Conservation (phyloP, 2,797 vertebrate genomes). For the Periparus ater region DNA sequence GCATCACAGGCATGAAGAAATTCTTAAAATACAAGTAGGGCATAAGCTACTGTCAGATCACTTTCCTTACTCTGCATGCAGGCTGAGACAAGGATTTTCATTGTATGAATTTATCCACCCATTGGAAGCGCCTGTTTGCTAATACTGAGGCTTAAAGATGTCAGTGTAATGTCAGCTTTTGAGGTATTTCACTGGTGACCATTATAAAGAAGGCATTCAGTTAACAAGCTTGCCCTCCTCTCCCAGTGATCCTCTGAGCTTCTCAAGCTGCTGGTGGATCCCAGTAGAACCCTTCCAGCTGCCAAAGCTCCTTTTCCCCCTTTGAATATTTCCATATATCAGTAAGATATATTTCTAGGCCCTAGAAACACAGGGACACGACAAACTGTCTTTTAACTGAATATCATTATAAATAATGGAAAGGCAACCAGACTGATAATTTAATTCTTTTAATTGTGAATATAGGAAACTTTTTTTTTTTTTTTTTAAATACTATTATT, state of each 20-base stretch:
- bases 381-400: background rate
- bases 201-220: background rate
- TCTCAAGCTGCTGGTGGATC: background rate
- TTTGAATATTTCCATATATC: background rate
- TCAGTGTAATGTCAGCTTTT: background rate
- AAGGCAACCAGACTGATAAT: background rate
- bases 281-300: background rate
- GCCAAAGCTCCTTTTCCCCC: background rate
- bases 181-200: background rate
- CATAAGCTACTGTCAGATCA: background rate
- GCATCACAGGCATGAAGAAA: background rate
- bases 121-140: background rate
- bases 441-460: background rate
- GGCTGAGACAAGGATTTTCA: background rate
- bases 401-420: background rate
- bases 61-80: background rate
- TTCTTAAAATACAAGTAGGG: background rate
- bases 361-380: background rate
- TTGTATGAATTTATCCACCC: background rate
- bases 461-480: background rate
- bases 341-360: background rate
- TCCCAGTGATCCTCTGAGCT: background rate
- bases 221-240: background rate
- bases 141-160: background rate
- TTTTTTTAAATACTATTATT: background rate